Base-by-base conservation (phyloP, 2,797 vertebrate genomes). In the Ispidina picta region DNA sequence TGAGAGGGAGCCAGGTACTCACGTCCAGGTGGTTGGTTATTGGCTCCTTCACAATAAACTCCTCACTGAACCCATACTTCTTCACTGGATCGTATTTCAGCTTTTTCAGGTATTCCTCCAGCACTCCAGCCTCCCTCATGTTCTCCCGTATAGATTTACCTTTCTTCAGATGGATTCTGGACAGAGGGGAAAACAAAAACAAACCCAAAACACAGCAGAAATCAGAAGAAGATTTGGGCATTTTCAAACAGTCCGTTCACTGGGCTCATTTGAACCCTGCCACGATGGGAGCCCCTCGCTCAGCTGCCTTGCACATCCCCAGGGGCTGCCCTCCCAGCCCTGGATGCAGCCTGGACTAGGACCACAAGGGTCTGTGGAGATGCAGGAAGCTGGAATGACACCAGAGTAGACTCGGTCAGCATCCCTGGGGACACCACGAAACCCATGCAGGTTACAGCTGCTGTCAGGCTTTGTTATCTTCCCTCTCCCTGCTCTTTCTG, bases 1-100 rank as follows among this genome's bases (percentile, higher is more conserved):
- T 0, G 2, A 23, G 52, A 48, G 33, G 12, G 26, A 6, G 14
- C 28, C 0, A 11, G 35, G 13, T 72, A 96, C 97, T 97, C 96
- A 98, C 98, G 58, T 98, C 96, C 93, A 98, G 90, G 18, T 98
- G 98, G 96, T 97, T 98, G 82, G 96, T 94, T n/a, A 98, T 95
- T 23, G 98, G 96, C 89, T 98, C 97, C 4, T 76, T 72, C 81
- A 94, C 96, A 17, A 95, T 66, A 5, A 94, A 76, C 52, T 81
- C 54, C 12, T 70, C 33, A 3, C 26, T 84, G 49, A 66, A 74
- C n/a, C 1, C 17, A 87, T 97, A 98, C 92, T 98, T 98, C 69
- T 95, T 86, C 55, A 21, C 97, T 0, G 97, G 96, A 9, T 98
- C 97, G 10, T 62, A 72, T 26, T 95, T 95, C 3, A 97, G 29